These are phyloP conservation scores for Syngnathus rostellatus DNA, from an alignment of 2,797 vertebrate species.

Conservation along the genomic window DNA sequence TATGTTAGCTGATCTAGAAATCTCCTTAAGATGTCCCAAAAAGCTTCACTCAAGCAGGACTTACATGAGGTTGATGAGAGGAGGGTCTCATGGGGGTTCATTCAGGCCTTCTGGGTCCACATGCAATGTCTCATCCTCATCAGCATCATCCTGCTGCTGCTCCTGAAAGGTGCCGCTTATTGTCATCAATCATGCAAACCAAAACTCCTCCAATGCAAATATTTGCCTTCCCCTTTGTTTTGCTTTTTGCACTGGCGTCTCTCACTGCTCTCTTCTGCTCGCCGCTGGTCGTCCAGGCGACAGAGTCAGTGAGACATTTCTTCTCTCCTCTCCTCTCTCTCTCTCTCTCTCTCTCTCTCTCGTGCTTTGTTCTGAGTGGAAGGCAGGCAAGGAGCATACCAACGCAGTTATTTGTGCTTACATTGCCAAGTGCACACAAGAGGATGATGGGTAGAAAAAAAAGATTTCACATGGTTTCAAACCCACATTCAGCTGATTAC, in stretches of 20 bases:
- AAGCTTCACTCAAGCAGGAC: conserved; percentile 13
- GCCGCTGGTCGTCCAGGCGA: conserved; percentile 67
- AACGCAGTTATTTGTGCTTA: not conserved
- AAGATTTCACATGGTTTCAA: not conserved
- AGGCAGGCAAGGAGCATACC: conserved; percentile 6
- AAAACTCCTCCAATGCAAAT: not conserved
- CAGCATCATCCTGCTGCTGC: conserved; percentile 12
- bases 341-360: conserved; percentile 49
- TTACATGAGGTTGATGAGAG: conserved; percentile 48
- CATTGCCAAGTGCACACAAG: not conserved
- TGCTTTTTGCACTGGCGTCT: conserved; percentile 36
- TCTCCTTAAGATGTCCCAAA: not conserved
- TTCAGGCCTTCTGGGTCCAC: conserved; percentile 52
- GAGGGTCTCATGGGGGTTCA: conserved; percentile 7
- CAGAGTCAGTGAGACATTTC: conserved; percentile 64
- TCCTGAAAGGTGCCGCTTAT: not conserved
- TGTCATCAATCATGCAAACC: conserved; percentile 1
- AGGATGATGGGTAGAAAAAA: not conserved
- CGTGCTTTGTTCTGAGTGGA: conserved; percentile 63
- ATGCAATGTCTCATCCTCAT: conserved; percentile 24
- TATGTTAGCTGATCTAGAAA: not conserved
- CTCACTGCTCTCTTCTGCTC: conserved; percentile 49
- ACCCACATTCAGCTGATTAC: not conserved
- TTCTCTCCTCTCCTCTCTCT: conserved; percentile 44
- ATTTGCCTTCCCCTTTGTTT: conserved; percentile 6